Evolutionary conservation across 2,888 invertebrate species (phyloP), one percentile per base, ranked within the genome.

Genomic region (Synanthedon tipuliformis): DNA sequence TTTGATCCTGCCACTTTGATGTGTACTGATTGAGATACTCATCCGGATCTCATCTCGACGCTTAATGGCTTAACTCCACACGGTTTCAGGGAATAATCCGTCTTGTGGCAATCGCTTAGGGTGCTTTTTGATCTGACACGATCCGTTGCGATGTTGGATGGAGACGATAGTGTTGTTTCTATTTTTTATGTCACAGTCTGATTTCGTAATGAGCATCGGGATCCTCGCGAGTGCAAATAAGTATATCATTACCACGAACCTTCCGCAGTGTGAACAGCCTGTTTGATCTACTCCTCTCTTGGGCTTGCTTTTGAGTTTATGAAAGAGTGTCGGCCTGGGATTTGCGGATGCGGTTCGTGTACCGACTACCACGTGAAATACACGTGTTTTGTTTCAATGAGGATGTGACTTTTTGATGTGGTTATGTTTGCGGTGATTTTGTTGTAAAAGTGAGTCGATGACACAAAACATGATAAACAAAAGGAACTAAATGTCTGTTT

Each of bases 181-280:
- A 40, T 57, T 56, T 58, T 58, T 55, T 53, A 45, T 34, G 54
- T 56, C 50, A 49, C 54, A 53, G 49, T 23, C 53, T 52, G 68
- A 71, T 71, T 73, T 56, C 54, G 63, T 73, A 70, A 75, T 75
- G 73, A 75, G 75, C 71, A 68, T 54, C 67, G 74, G 70, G 73
- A 73, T 63, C 64, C 59, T 59, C 56, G 60, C 56, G 66, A 64
- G 71, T 66, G 65, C 60, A 70, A 69, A 69, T 71, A 71, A 65
- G 68, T 63, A 56, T 68, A 65, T 64, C 64, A 63, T 64, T 62
- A 62, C 60, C 34, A 10, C 34, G 54, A 56, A 55, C 53, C 55
- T 60, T 59, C 59, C 50, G 53, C 54, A 59, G 55, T 55, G 59
- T 54, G 60, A 57, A 55, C 48, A 48, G 50, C 53, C 10, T 58